These are phyloP conservation scores for Thymelicus sylvestris DNA, from an alignment of 2,888 invertebrate genomes.

Conservation along the genomic window DNA sequence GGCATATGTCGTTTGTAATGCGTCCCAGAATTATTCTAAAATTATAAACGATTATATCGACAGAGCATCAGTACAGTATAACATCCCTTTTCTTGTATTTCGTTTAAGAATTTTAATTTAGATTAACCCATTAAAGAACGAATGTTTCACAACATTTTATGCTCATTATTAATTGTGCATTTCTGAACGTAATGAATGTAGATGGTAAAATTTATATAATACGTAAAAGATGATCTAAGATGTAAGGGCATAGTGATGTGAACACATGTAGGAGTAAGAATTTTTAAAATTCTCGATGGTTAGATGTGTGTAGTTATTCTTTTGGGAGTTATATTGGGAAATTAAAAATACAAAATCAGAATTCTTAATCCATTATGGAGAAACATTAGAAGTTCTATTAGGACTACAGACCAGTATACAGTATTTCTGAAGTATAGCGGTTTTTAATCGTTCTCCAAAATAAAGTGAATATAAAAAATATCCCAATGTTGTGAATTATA, in stretches of 20 bases:
- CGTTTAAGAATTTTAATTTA: not conserved
- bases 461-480: not conserved
- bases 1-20: too few relatives aligned
- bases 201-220: conserved; percentile 5
- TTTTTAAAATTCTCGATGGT: conserved; percentile 63
- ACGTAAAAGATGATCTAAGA: conserved; percentile 8
- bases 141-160: not conserved
- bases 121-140: not conserved
- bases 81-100: too few relatives aligned
- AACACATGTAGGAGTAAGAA: conserved; percentile 46
- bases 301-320: conserved; percentile 47
- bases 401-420: not conserved
- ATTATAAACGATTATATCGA: too few relatives aligned
- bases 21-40: too few relatives aligned
- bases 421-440: not conserved
- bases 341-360: too few relatives aligned
- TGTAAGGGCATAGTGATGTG: not conserved
- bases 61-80: too few relatives aligned
- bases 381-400: not conserved
- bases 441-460: not conserved
- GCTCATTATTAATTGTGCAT: too few relatives aligned
- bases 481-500: not conserved
- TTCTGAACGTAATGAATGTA: not conserved
- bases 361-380: too few relatives aligned
- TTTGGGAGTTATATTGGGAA: too few relatives aligned